phyloP scores from a whole-genome alignment of 1,140 invertebrate species.

The Acyrthosiphon pisum region DNA sequence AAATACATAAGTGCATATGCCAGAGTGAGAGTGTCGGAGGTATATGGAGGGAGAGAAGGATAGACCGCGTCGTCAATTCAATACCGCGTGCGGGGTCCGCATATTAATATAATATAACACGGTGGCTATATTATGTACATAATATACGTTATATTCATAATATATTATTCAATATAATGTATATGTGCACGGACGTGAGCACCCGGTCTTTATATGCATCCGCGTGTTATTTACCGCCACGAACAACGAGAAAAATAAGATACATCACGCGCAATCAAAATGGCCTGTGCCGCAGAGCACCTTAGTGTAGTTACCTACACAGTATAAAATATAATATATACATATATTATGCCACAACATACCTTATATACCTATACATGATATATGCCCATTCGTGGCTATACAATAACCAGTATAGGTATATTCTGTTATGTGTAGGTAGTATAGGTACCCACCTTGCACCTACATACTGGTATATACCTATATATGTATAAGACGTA shows the following conservation, averaged over 20 bases:
- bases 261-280: conserved; percentile 26
- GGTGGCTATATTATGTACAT: conserved; percentile 42
- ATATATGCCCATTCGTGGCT: neutral
- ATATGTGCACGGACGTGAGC: neutral
- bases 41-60: neutral
- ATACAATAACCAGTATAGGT: neutral
- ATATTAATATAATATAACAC: conserved; percentile 46
- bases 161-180: conserved; percentile 24
- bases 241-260: conserved; percentile 13
- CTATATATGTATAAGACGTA: neutral
- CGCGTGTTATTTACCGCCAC: conserved; percentile 21
- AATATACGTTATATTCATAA: conserved; percentile 36
- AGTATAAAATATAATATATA: neutral
- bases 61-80: conserved; percentile 20
- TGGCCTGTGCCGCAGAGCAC: neutral
- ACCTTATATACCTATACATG: neutral
- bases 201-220: conserved; percentile 45
- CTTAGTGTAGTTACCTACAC: neutral
- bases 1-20: conserved; percentile 26
- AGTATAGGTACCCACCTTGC: neutral
- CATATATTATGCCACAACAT: neutral
- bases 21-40: neutral
- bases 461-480: neutral
- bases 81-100: conserved; percentile 27
- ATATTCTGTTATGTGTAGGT: neutral